phyloP scores from a whole-genome alignment of 2,113 vertebrate species.

The Aegithalos caudatus region DNA sequence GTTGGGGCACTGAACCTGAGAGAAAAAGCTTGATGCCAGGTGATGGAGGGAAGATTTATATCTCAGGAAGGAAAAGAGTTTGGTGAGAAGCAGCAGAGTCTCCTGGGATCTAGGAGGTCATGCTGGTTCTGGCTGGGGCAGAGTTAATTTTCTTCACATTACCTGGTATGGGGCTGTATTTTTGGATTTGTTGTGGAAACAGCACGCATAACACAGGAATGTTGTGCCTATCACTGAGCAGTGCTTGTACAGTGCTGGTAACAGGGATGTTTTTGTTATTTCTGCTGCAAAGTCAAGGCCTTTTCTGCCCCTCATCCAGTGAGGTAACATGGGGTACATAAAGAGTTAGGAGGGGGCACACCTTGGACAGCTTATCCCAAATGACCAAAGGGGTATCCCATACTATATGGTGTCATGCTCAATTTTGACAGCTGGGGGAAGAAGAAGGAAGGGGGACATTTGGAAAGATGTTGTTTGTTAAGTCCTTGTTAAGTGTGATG shows the following conservation, averaged over 20 bases:
- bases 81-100: not conserved
- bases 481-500: rapidly evolving
- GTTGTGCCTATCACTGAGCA: no score
- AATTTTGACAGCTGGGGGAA: rapidly evolving
- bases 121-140: not conserved
- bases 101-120: not conserved
- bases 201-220: not conserved
- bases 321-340: rapidly evolving
- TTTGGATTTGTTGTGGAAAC: not conserved
- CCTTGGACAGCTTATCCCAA: rapidly evolving
- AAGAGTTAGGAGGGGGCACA: not conserved
- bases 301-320: not conserved
- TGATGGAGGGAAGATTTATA: not conserved
- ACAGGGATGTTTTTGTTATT: rapidly evolving
- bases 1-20: not conserved
- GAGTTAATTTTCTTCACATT: not conserved
- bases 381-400: not conserved
- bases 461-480: rapidly evolving
- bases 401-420: rapidly evolving
- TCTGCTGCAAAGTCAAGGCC: rapidly evolving
- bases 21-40: not conserved
- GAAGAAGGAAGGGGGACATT: rapidly evolving
- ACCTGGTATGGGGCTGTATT: not conserved
- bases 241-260: not conserved
- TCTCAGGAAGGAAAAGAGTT: not conserved